phyloP scores from a whole-genome alignment of 2,113 vertebrate species.

The Paratilapia polleni region DNA sequence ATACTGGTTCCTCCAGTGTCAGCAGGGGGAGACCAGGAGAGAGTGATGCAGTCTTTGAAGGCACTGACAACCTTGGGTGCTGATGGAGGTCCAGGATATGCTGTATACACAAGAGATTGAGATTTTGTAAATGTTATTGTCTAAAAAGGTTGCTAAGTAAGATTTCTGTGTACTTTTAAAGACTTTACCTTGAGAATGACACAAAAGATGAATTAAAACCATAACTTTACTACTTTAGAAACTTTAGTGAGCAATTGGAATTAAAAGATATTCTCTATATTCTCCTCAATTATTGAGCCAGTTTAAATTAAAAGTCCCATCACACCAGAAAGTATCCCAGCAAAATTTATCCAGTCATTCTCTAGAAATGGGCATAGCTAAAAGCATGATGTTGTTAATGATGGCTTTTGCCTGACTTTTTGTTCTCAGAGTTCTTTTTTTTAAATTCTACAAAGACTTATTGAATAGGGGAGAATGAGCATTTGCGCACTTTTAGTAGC shows the following conservation, averaged over 20 bases:
- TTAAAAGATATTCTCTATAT: not conserved
- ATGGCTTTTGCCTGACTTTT: not conserved
- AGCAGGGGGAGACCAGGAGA: constrained; percentile 84
- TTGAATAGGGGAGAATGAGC: not conserved
- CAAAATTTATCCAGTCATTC: not conserved
- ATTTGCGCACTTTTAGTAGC: not conserved
- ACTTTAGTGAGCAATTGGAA: not conserved
- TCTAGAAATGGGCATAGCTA: not conserved
- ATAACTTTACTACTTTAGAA: not conserved
- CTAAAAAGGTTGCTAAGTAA: not conserved
- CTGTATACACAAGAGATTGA: constrained; percentile 66
- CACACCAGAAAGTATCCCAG: not conserved
- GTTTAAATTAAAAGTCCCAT: not conserved
- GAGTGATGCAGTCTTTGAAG: constrained; percentile 81
- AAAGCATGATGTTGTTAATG: not conserved
- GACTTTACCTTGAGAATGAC: not conserved
- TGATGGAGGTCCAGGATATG: constrained; percentile 84
- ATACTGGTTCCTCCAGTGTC: constrained; percentile 82
- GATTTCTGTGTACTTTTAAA: not conserved
- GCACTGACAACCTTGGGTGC: constrained; percentile 82
- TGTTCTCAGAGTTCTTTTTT: not conserved
- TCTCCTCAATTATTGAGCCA: not conserved
- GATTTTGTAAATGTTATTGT: not conserved
- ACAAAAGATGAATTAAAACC: not conserved
- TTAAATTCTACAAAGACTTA: not conserved